Base-by-base conservation (phyloP, 37 sponge, comb jelly and placozoan species). In the Halichondria panicea region DNA sequence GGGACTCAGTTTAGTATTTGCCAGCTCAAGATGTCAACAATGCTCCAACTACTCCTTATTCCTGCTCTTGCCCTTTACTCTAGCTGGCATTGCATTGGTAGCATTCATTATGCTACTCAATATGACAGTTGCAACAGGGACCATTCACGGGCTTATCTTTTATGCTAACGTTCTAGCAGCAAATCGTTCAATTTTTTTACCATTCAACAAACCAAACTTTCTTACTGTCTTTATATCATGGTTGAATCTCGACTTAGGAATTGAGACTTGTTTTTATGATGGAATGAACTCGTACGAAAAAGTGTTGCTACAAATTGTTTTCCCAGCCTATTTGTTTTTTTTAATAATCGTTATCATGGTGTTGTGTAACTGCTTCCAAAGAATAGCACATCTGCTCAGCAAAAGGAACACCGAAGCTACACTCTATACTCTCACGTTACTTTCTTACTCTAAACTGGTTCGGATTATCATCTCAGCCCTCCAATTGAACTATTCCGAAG, bases 301-400 rank as follows among this genome's bases (percentile, higher is more conserved):
- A 8, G 30, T 27, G 3, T 78, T 68, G 79, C 79, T 78, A n/a
- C 79, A 78, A 53, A 67, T 78, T 78, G 56, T 41, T 8, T 78
- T 78, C 56, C 79, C 79, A 32, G 4, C 67, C 58, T 78, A 78
- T 30, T 4, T 78, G 21, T 66, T 24, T 38, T 53, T 63, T 5
- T 21, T 78, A 27, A 50, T 78, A 18, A 45, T 6, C 3, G 19
- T 27, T 0, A 66, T 78, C 15, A 67, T 78, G 2, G 1, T 78
- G 1, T n/a, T 50, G 5, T 35, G 64, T 3, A 52, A 42, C 7
- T 66, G 33, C 59, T 78, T 56, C 13, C 12, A n/a, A 3, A 37
- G 34, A 31, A 46, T 78, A 13, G 41, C 68, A 5, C 55, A 66
- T 0, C 11, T 67, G 25, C n/a, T n/a, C n/a, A n/a, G n/a, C n/a